Base-by-base conservation (phyloP, 2,888 invertebrate species). In the Melitaea athalia region DNA sequence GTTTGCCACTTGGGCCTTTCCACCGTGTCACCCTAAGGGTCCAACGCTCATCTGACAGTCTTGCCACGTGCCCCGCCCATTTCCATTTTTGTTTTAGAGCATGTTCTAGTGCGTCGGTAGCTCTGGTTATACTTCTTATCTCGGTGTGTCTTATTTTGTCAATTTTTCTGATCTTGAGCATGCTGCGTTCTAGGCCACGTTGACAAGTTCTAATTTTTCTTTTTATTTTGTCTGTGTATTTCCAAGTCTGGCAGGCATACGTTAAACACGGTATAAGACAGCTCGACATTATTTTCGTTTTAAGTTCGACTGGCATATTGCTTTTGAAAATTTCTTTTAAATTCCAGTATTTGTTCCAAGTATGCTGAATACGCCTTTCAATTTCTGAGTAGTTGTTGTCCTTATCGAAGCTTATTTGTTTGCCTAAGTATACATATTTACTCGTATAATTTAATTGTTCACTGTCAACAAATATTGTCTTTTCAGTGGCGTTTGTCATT, bases 341-440 rank as follows among this genome's bases (percentile, higher is more conserved):
- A 1, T n/a, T 49, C 49, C 49, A 49, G 49, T 49, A 49, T 14
- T n/a, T 24, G 24, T 24, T 24, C 24, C 24, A 24, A 2, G 24
- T 24, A 24, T 24, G 24, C 24, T 24, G 24, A 5, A 61, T 52
- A 63, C 74, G 69, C 65, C 73, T 64, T 1, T 73, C 70, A 15
- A 72, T 45, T 69, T 76, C 74, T 59, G 49, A 12, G 24, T 66
- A 47, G 45, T 67, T 66, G 31, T 24, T 64, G 11, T 67, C 43
- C 17, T 45, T 61, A 7, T 67, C 14, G 15, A 74, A 63, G n/a
- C 69, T 17, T n/a, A 74, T 67, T 74, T 67, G 69, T 52, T 74
- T 70, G 11, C 67, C 72, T 38, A 74, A 43, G 57, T 71, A 70
- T 1, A 69, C 63, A 64, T 72, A 72, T 31, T 64, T 64, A 33